Conservation (phyloP, 2,797 vertebrate species). For the Acridotheres tristis region DNA sequence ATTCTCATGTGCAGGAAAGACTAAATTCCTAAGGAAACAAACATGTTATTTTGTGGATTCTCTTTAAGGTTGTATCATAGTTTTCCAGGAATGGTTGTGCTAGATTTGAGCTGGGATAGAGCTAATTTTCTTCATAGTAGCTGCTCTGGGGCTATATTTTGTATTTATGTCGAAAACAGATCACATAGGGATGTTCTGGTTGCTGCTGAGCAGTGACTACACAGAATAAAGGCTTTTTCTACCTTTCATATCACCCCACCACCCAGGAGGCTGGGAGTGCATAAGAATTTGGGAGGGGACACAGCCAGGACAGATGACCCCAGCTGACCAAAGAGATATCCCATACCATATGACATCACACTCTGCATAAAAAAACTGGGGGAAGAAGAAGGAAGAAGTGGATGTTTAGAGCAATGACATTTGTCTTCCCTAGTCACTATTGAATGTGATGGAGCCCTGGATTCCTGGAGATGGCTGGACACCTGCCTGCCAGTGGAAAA, state of each 20-base stretch:
- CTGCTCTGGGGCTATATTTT: neutral
- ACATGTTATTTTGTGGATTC: neutral
- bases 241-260: neutral
- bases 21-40: neutral
- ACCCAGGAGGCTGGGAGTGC: no score
- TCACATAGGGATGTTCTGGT: neutral
- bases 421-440: neutral
- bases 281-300: neutral
- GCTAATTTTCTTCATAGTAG: neutral
- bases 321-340: neutral
- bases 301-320: neutral
- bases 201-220: neutral
- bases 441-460: neutral
- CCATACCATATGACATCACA: no score
- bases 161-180: neutral
- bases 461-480: neutral
- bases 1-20: neutral
- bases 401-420: neutral
- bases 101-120: neutral
- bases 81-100: neutral
- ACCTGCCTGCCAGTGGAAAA: neutral
- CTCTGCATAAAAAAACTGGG: neutral
- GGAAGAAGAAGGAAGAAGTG: neutral
- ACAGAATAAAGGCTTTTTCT: neutral
- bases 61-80: neutral